Evolutionary conservation across 2,888 invertebrate species (phyloP).

Genomic region (Incurvaria masculella): DNA sequence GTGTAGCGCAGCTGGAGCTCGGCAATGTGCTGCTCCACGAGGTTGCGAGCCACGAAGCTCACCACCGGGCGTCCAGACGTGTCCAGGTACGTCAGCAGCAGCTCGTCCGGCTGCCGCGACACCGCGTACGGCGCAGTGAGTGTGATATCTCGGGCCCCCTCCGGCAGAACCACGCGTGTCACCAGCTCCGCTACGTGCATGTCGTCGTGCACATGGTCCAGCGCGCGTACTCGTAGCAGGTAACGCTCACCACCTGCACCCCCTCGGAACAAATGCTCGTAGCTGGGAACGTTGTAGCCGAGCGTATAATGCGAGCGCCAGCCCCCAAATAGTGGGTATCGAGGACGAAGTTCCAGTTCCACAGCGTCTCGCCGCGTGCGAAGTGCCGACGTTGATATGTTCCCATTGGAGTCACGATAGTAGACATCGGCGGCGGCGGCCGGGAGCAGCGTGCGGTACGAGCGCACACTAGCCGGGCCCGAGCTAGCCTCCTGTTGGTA

Average conservation of each 20-base stretch:
- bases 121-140: constrained; percentile 80
- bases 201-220: constrained; percentile 97
- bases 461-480: constrained; percentile 84
- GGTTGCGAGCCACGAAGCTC: constrained; percentile 73
- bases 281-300: constrained; percentile 97
- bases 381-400: constrained; percentile 97
- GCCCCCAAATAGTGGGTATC: constrained; percentile 98
- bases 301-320: constrained; percentile 98
- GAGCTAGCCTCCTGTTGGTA: constrained; percentile 92
- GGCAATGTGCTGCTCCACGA: constrained; percentile 96
- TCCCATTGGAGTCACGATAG: constrained; percentile 96
- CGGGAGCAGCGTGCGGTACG: constrained; percentile 82
- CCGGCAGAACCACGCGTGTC: constrained; percentile 90
- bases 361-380: constrained; percentile 86
- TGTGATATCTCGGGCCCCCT: constrained; percentile 82
- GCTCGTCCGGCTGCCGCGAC: constrained; percentile 66
- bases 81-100: constrained; percentile 93
- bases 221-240: constrained; percentile 86
- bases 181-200: constrained; percentile 90
- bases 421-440: constrained; percentile 94
- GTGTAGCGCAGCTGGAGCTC: constrained; percentile 88
- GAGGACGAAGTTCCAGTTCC: constrained; percentile 91
- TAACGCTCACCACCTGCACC: constrained; percentile 76
- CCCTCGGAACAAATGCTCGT: constrained; percentile 86
- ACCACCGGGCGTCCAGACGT: constrained; percentile 91